These are phyloP conservation scores for Tenodera sinensis DNA, from an alignment of 2,888 invertebrate species.

Conservation along the genomic window DNA sequence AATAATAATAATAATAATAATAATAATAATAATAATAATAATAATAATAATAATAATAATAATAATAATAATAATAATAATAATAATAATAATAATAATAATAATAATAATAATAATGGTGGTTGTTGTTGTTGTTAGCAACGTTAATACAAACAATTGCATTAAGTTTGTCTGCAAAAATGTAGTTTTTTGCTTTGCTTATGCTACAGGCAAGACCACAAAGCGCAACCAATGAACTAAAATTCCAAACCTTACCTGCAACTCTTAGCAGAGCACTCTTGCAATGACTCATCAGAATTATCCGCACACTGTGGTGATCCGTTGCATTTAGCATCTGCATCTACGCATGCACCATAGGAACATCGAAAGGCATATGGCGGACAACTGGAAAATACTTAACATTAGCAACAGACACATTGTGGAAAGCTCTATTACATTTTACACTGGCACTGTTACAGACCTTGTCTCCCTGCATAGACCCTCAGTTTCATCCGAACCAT, in stretches of 20 bases:
- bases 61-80: too few relatives aligned
- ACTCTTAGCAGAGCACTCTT: not conserved
- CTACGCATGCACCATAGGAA: slow-evolving; percentile 36
- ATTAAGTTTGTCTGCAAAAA: too few relatives aligned
- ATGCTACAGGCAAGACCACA: too few relatives aligned
- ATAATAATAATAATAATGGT: too few relatives aligned
- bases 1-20: too few relatives aligned
- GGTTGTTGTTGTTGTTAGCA: too few relatives aligned
- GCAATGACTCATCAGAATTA: slow-evolving; percentile 35
- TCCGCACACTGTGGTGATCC: slow-evolving; percentile 35
- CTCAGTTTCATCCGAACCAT: slow-evolving; percentile 23
- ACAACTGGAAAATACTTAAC: slow-evolving; percentile 8
- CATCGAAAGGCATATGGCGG: slow-evolving; percentile 36
- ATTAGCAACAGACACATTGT: not conserved
- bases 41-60: too few relatives aligned
- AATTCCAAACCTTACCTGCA: not conserved
- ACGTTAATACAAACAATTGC: too few relatives aligned
- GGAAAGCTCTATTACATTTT: not conserved
- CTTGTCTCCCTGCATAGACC: not conserved
- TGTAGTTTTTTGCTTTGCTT: too few relatives aligned
- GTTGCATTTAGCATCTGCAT: slow-evolving; percentile 34
- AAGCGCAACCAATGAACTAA: too few relatives aligned
- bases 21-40: too few relatives aligned
- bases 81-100: too few relatives aligned
- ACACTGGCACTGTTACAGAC: not conserved